phyloP scores from a whole-genome alignment of 1,140 invertebrate genomes.

The Leptonema lineaticorne region DNA sequence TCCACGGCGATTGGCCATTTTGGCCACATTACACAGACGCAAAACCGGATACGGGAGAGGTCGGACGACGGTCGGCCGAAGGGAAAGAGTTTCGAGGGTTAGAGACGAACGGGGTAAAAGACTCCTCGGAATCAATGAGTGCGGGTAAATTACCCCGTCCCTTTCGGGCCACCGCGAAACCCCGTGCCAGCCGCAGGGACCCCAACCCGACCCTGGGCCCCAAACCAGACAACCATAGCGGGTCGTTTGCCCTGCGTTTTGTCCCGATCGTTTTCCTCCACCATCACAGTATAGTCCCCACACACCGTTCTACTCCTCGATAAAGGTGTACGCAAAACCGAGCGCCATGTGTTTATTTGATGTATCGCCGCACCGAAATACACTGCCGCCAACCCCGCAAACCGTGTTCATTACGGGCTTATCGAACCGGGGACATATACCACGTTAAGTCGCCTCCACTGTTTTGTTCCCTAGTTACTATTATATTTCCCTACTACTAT shows the following conservation, averaged over 20 bases:
- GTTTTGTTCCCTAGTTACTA: background rate
- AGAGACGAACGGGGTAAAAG: no score
- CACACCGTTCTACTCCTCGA: background rate
- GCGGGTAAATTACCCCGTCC: constrained; percentile 14
- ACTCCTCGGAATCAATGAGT: constrained; percentile 20
- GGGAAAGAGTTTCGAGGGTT: no score
- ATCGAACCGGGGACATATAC: constrained; percentile 1
- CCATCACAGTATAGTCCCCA: no score
- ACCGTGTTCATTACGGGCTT: constrained; percentile 20
- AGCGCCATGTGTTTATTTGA: constrained; percentile 32
- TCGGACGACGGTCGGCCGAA: no score
- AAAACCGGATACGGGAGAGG: constrained; percentile 1
- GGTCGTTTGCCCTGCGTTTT: background rate
- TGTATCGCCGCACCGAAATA: constrained; percentile 31
- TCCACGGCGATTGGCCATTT: constrained; percentile 9
- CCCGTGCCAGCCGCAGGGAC: constrained; percentile 29
- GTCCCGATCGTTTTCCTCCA: background rate
- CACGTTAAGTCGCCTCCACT: background rate
- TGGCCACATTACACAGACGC: constrained; percentile 25
- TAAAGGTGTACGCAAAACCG: constrained; percentile 31
- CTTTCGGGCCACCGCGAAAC: constrained; percentile 19
- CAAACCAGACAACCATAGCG: background rate
- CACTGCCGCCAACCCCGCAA: constrained; percentile 16
- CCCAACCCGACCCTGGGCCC: background rate
- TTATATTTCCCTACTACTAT: background rate